These are phyloP conservation scores for Paramormyrops kingsleyae DNA, from an alignment of 2,113 vertebrate species.

Conservation along the genomic window DNA sequence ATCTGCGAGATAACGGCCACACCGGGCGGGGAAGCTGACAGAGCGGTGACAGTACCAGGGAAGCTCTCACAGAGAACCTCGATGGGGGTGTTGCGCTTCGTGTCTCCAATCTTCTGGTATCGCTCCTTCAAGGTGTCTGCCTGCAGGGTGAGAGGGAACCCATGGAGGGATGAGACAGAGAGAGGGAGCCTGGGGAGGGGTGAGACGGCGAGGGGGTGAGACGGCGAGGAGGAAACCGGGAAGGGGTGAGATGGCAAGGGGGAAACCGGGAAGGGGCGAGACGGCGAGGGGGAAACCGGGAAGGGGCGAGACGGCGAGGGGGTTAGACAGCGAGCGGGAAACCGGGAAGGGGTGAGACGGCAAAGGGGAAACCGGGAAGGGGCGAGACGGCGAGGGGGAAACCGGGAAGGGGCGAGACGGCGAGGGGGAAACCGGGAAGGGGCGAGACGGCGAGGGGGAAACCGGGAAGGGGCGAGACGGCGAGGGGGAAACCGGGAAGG, in stretches of 20 bases:
- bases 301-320: not conserved
- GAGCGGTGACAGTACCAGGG: constrained; percentile 67
- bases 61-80: constrained; percentile 99
- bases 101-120: constrained; percentile 99
- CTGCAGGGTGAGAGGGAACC: constrained; percentile 52
- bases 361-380: not conserved
- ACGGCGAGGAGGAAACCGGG: no score
- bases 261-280: not conserved
- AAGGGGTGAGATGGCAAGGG: not conserved
- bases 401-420: no score
- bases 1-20: not conserved
- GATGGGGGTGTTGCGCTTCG: constrained; percentile 95
- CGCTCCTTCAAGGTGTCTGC: constrained; percentile 97
- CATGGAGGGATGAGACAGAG: not conserved
- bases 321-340: not conserved
- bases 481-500: constrained; percentile 1
- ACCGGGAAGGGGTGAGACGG: no score
- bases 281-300: no score
- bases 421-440: not conserved
- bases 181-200: not conserved
- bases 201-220: no score
- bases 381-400: no score
- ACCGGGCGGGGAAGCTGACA: not conserved
- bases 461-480: no score
- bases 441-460: not conserved